Evolutionary conservation across 2,888 invertebrate genomes (phyloP).

Genomic region (Brassicogethes aeneus): DNA sequence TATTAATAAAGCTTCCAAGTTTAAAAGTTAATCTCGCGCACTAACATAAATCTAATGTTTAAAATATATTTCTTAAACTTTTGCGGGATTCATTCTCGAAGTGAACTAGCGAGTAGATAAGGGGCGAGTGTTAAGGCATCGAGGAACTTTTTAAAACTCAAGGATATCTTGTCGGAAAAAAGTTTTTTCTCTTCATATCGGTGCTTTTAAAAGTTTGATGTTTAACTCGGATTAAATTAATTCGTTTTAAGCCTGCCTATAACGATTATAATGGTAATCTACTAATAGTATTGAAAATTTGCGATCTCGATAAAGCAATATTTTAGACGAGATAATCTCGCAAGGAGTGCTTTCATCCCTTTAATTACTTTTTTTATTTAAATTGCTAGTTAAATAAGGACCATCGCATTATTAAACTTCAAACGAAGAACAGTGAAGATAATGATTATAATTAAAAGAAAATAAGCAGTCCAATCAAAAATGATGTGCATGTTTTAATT

Average conservation of each 20-base stretch:
- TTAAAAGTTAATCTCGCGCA: slow-evolving; percentile 1
- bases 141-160: slow-evolving; percentile 16
- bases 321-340: no score
- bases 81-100: neutral
- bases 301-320: neutral
- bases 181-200: slow-evolving; percentile 6
- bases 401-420: no score
- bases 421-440: no score
- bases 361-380: no score
- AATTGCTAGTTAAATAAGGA: no score
- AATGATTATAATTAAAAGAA: no score
- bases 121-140: slow-evolving; percentile 17
- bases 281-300: neutral
- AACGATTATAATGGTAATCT: no score
- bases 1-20: slow-evolving; percentile 1
- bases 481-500: no score
- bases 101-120: slow-evolving; percentile 13
- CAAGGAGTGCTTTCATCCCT: no score
- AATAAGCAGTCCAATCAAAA: no score
- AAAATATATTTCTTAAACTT: slow-evolving; percentile 3
- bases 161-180: slow-evolving; percentile 6
- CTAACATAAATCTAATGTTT: slow-evolving; percentile 3
- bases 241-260: slow-evolving; percentile 12
- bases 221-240: slow-evolving; percentile 19
- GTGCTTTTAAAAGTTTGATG: slow-evolving; percentile 16